Evolutionary conservation across 2,888 invertebrate genomes (phyloP), one percentile per base, ranked within the genome.

Genomic region (Drosophila leonis): DNA sequence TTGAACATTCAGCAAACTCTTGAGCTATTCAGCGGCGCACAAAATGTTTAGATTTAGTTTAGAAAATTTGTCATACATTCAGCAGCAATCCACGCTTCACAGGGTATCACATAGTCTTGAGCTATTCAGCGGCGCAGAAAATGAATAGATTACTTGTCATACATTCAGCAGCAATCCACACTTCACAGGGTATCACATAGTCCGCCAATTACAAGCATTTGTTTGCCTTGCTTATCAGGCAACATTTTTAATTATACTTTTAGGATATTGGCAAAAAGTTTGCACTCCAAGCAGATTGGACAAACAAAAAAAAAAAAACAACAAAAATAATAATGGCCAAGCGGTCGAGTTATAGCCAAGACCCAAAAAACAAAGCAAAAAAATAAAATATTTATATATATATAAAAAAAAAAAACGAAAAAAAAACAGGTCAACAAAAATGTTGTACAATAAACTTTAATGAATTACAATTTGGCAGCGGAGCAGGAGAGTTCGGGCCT

Each of bases 401-500:
- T 64, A 82, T 24, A 24, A 24, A 18, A 12, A 20, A 31, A 65
- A 20, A 15, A n/a, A n/a, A n/a, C n/a, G n/a, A 31, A 24, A 18
- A 42, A 33, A 72, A 76, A 78, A 24, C 78, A 74, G 66, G 74
- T 74, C 79, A 72, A 70, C 79, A 65, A 70, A 78, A 80, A 78
- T 80, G 77, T 62, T 79, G 79, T 78, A 83, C 85, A 88, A 88
- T 88, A 88, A 88, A 86, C 80, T 85, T 88, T 86, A 86, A 86
- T 86, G 85, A 86, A 86, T 88, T 88, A 86, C 86, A 86, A 78
- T 86, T 78, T 78, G 65, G 49, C 63, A 65, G 57, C 55, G 59
- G 51, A 42, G 44, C 29, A 55, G 35, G 15, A 37, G 37, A 39
- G 15, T 3, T 10, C 10, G 29, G 31, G 29, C 48, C 64, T 74